Base-by-base conservation (phyloP, 2,888 invertebrate species). In the Pristionchus exspectatus region DNA sequence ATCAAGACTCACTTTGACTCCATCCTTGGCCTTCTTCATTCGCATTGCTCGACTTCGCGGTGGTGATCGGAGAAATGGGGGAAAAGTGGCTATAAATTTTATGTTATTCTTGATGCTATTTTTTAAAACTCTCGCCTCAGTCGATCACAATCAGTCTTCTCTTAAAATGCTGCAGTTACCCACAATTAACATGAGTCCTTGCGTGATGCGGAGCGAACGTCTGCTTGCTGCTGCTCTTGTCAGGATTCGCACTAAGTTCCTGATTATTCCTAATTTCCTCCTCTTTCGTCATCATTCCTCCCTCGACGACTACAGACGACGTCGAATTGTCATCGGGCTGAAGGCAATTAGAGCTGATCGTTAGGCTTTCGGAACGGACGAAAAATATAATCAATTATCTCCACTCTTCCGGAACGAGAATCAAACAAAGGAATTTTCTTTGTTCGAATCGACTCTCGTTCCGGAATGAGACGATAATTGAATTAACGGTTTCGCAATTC, bases 11-110 rank as follows among this genome's bases (percentile, higher is more conserved):
- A 87, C 87, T 72, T 87, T 87, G 66, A 87, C 87, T 33, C 87
- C 87, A 54, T 87, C 87, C 33, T 38, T 69, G 1, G 86, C 38
- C 54, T 87, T 87, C 72, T 72, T 69, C 87, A 87, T 87, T 54
- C 87, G 44, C 87, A 54, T 50, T 21, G 87, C 87, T 87, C 87
- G 27, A 87, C 87, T 87, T 14, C 72, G 44, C 12, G 44, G 33
- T 2, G 86, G 86, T 5, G 86, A 50, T 38, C 66, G 59, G 38
- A 86, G 59, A n/a, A 86, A 63, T 1, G 86, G 44, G 4, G 86
- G 84, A 27, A 77, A 77, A 2, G 77, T 77, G 10, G 84, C 56
- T 56, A 56, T 9, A 83, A 50, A 33, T 18, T 18, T 9, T 14
- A 50, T 50, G n/a, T n/a, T 9, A 9, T 50, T 12, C 12, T 63